Evolutionary conservation across 2,797 vertebrate genomes (phyloP).

Genomic region (Gymnoscopelus microlampas): DNA sequence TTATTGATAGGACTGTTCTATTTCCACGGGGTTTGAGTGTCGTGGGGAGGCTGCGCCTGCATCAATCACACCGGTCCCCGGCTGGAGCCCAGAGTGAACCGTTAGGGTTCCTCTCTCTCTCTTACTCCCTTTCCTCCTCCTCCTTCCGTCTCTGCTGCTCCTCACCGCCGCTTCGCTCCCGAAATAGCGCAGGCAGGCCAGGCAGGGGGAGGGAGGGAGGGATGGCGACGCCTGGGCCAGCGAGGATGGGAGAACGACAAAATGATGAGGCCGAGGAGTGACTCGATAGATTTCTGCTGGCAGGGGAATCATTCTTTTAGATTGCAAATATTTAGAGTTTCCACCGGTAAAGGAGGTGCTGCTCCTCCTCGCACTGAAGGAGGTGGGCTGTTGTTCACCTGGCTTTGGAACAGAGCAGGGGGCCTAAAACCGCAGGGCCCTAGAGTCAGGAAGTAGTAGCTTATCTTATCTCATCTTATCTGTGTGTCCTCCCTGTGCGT

Average conservation of each 20-base stretch:
- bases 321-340: slow-evolving; percentile 32
- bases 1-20: slow-evolving; percentile 62
- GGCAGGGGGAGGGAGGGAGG: slow-evolving; percentile 9
- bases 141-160: neutral
- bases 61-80: slow-evolving; percentile 63
- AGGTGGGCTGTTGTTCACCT: neutral
- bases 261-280: slow-evolving; percentile 21
- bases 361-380: slow-evolving; percentile 3
- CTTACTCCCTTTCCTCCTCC: neutral
- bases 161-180: slow-evolving; percentile 12
- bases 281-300: slow-evolving; percentile 38
- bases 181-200: slow-evolving; percentile 50
- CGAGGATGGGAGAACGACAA: slow-evolving; percentile 25
- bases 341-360: slow-evolving; percentile 13
- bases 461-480: too few relatives aligned
- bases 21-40: slow-evolving; percentile 55
- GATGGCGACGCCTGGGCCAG: too few relatives aligned
- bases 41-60: slow-evolving; percentile 37
- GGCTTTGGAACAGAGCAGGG: neutral
- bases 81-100: slow-evolving; percentile 16
- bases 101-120: slow-evolving; percentile 3
- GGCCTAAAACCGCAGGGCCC: neutral
- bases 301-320: slow-evolving; percentile 30
- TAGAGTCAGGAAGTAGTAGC: neutral
- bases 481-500: too few relatives aligned